Conservation (phyloP, 92 coral and sea anemone species). For the Porites divaricata region DNA sequence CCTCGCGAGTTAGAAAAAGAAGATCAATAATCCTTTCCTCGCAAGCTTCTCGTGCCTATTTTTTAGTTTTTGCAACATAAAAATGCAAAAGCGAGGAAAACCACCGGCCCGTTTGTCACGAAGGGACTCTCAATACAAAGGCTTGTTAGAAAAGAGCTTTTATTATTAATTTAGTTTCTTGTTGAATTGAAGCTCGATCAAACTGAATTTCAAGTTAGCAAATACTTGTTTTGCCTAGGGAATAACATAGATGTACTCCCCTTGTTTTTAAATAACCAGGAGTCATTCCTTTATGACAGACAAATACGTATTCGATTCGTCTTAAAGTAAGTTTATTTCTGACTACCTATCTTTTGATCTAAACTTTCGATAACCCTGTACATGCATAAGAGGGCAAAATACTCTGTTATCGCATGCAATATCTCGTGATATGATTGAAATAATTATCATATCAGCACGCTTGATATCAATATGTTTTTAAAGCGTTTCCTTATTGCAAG, state of each 20-base stretch:
- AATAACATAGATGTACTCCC: background rate
- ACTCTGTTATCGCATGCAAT: constrained; percentile 20
- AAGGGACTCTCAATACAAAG: too few species aligned
- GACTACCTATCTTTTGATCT: constrained; percentile 25
- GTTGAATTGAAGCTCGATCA: too few species aligned
- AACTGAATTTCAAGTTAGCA: background rate
- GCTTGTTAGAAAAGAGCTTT: too few species aligned
- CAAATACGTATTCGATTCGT: constrained; percentile 24
- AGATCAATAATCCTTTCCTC: too few species aligned
- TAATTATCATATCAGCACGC: constrained; percentile 48
- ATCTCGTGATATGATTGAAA: constrained; percentile 36
- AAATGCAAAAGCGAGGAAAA: too few species aligned
- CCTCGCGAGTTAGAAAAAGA: too few species aligned
- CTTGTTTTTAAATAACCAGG: background rate
- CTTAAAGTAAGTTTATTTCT: constrained; percentile 34
- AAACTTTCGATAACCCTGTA: constrained; percentile 34
- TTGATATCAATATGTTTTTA: constrained; percentile 28
- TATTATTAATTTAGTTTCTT: too few species aligned
- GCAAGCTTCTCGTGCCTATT: too few species aligned
- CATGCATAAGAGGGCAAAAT: constrained; percentile 25
- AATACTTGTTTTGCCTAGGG: background rate
- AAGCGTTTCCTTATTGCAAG: constrained; percentile 39
- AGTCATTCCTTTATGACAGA: background rate
- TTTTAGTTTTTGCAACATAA: too few species aligned
- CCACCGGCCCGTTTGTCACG: too few species aligned